phyloP scores from a whole-genome alignment of 2,888 invertebrate genomes.

The Aphidoletes aphidimyza region DNA sequence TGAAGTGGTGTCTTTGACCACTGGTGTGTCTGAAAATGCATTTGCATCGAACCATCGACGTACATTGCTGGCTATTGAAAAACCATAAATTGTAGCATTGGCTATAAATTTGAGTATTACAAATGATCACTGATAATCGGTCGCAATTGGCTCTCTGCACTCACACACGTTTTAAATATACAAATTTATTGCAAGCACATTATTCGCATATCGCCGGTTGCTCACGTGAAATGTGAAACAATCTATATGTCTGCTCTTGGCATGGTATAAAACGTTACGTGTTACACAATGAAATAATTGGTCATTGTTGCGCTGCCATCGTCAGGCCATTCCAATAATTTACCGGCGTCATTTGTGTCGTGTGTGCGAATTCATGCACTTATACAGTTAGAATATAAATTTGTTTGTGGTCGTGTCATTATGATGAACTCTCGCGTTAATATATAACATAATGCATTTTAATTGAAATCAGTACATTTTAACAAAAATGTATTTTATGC shows the following conservation, averaged over 20 bases:
- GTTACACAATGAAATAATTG: slow-evolving; percentile 19
- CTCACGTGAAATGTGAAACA: background rate
- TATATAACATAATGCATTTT: background rate
- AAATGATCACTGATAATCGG: slow-evolving; percentile 40
- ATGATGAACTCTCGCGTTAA: background rate
- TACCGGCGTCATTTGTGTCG: slow-evolving; percentile 3
- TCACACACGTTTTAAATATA: too few species aligned
- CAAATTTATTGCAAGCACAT: background rate
- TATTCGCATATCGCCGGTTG: too few species aligned
- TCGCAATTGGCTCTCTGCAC: background rate
- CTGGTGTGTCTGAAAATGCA: too few species aligned
- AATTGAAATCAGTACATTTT: too few species aligned
- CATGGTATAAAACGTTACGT: background rate
- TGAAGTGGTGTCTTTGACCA: too few species aligned
- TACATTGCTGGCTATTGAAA: slow-evolving; percentile 5
- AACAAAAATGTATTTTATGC: too few species aligned
- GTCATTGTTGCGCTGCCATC: background rate
- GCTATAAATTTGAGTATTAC: slow-evolving; percentile 22
- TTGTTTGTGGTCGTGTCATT: background rate
- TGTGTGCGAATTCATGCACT: background rate
- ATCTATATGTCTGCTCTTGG: background rate
- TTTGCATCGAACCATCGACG: background rate
- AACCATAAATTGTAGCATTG: background rate
- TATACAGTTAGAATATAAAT: background rate
- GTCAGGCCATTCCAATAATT: background rate